Evolutionary conservation across 2,888 invertebrate genomes (phyloP).

Genomic region (Ochropleura leucogaster): DNA sequence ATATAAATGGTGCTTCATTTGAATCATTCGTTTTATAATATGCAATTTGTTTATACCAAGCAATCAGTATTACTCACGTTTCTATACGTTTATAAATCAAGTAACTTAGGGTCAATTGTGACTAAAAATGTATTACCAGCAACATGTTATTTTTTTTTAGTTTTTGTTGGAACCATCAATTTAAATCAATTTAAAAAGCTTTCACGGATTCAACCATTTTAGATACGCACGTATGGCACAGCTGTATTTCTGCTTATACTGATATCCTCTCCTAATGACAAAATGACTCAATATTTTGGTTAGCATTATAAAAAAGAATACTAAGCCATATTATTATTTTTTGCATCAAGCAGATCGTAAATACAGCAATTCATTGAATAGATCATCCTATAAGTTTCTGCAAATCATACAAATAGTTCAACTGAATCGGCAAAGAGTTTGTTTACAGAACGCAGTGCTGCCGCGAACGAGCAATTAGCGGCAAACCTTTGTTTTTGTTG

Average conservation of each 20-base stretch:
- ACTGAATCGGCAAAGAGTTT: slow-evolving; percentile 28
- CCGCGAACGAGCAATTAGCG: slow-evolving; percentile 60
- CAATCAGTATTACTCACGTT: slow-evolving; percentile 55
- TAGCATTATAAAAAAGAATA: too few species aligned
- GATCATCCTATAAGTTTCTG: not conserved
- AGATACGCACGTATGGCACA: too few species aligned
- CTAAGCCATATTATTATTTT: too few species aligned
- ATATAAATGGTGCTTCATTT: slow-evolving; percentile 57
- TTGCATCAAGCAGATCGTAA: too few species aligned
- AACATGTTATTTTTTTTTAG: not conserved
- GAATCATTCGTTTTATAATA: slow-evolving; percentile 37
- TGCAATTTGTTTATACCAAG: slow-evolving; percentile 52
- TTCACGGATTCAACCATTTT: too few species aligned
- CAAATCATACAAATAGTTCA: slow-evolving; percentile 21
- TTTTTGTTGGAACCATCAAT: too few species aligned
- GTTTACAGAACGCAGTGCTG: slow-evolving; percentile 30
- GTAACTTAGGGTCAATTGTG: slow-evolving; percentile 23
- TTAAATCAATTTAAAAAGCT: too few species aligned
- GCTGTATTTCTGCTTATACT: too few species aligned
- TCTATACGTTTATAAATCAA: slow-evolving; percentile 28
- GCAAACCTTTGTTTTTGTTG: slow-evolving; percentile 62
- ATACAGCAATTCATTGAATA: too few species aligned
- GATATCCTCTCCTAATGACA: too few species aligned
- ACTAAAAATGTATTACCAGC: slow-evolving; percentile 18
- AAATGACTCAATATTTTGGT: too few species aligned